A percentile compares a stretch with the other conserved stretches of the same genome.
These are phyloP conservation scores for Hipparchia sbordonii DNA, from an alignment of 2,888 invertebrate genomes.

Conservation along the genomic window DNA sequence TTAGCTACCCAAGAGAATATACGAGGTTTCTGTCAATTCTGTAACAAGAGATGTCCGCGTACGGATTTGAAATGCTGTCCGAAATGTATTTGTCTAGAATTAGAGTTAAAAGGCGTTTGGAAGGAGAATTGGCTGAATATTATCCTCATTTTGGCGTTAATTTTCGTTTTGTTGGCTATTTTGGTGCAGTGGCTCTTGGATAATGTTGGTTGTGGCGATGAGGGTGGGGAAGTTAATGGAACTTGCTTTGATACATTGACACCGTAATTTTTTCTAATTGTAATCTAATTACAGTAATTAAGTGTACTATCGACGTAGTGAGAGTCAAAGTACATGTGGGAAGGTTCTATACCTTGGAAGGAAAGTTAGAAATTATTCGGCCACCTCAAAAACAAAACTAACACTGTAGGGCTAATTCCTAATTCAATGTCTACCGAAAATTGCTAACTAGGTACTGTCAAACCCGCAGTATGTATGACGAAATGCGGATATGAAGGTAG, in stretches of 20 bases:
- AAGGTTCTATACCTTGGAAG: no score
- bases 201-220: slow-evolving; percentile 52
- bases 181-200: slow-evolving; percentile 64
- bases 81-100: slow-evolving; percentile 65
- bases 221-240: slow-evolving; percentile 47
- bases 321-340: no score
- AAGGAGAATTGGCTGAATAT: slow-evolving; percentile 76
- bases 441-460: no score
- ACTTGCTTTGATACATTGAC: slow-evolving; percentile 60
- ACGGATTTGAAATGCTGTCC: slow-evolving; percentile 68
- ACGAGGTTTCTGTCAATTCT: slow-evolving; percentile 64
- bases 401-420: no score
- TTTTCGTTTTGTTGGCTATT: slow-evolving; percentile 64
- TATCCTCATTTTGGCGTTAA: slow-evolving; percentile 58
- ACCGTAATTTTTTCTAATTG: neutral
- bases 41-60: slow-evolving; percentile 63
- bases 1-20: slow-evolving; percentile 52
- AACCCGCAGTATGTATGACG: no score
- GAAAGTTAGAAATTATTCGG: no score
- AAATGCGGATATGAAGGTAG: no score
- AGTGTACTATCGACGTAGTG: no score
- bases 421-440: no score
- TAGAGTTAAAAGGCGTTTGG: slow-evolving; percentile 63
- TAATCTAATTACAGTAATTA: no score
- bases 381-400: no score